A percentile compares a stretch with the other conserved stretches of the same genome.
Evolutionary conservation across 30 jellyfish, hydroid and myxozoan species (phyloP).

Genomic region (Cassiopea andromeda): DNA sequence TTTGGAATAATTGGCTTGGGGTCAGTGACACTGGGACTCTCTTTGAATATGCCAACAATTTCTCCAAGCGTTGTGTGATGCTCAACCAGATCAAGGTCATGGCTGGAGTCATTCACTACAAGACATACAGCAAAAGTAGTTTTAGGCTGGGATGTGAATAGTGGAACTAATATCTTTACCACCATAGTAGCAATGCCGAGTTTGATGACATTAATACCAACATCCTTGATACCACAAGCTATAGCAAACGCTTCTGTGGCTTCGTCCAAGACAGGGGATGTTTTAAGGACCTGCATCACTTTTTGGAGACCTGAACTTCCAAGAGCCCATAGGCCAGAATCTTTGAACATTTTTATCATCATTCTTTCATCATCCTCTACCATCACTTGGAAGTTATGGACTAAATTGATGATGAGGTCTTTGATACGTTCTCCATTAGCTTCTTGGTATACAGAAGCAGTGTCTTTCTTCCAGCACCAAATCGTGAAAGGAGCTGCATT

Average conservation of each 20-base stretch:
- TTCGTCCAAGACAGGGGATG: background rate
- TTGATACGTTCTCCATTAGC: constrained; percentile 42
- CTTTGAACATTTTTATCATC: constrained; percentile 32
- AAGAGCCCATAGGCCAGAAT: constrained; percentile 35
- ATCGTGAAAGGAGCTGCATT: constrained; percentile 34
- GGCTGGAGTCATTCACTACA: constrained; percentile 11
- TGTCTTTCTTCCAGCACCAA: constrained; percentile 45
- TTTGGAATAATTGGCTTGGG: constrained; percentile 43
- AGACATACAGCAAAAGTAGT: constrained; percentile 11
- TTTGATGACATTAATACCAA: constrained; percentile 35
- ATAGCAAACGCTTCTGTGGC: constrained; percentile 81
- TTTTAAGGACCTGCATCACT: constrained; percentile 25
- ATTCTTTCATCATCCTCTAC: constrained; percentile 10
- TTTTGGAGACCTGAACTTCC: constrained; percentile 12
- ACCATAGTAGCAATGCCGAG: constrained; percentile 25
- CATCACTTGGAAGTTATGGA: constrained; percentile 33
- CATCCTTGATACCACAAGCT: constrained; percentile 80
- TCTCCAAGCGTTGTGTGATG: constrained; percentile 29
- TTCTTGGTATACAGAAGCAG: constrained; percentile 21
- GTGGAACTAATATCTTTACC: constrained; percentile 20
- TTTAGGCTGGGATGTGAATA: background rate
- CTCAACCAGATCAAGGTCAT: constrained; percentile 38
- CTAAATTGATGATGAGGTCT: constrained; percentile 18
- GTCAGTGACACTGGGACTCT: constrained; percentile 5
- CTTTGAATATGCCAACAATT: constrained; percentile 36